Base-by-base conservation (phyloP, 2,888 invertebrate species). In the Lasioglossum zephyrum region DNA sequence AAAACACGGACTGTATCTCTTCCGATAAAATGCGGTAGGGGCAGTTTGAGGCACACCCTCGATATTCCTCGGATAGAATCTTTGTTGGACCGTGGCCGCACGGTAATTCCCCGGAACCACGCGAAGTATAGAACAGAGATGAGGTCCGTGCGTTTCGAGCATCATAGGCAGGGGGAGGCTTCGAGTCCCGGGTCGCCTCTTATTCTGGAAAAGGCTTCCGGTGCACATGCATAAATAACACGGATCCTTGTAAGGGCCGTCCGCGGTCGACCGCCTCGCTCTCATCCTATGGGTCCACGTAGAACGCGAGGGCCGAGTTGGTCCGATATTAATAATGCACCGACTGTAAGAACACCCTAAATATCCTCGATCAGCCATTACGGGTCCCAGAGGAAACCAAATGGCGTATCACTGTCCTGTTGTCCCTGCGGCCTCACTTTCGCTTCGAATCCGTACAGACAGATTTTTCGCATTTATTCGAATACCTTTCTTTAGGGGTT, bases 141-240 rank as follows among this genome's bases (percentile, higher is more conserved):
- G 72, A 66, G 82, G 78, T 66, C 78, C 73, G 60, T 53, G 79
- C 73, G 72, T 63, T 78, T 72, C 81, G 73, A 82, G 85, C 60
- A 79, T 82, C 85, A 79, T 84, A 85, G 87, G 63, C 77, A 57
- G 63, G 69, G 83, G 80, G 81, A 84, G 84, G 70, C 85, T 87
- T 88, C 84, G 89, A 88, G 89, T 88, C 90, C 88, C 90, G 85
- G 60, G 90, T 82, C 87, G 80, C 87, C 90, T 91, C 91, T 92
- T 91, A 91, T 89, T 88, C 90, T 88, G 90, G 91, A 91, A 92
- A 93, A 92, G 92, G 91, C 91, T 92, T 93, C 92, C 92, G 91
- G 86, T 88, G 87, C 84, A 89, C 90, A 92, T 94, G 91, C 92
- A 94, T 94, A 93, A 94, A 92, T 94, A 91, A 94, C 93, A 91